Conservation (phyloP, 2,888 invertebrate species). For the Anoplius nigerrimus region DNA sequence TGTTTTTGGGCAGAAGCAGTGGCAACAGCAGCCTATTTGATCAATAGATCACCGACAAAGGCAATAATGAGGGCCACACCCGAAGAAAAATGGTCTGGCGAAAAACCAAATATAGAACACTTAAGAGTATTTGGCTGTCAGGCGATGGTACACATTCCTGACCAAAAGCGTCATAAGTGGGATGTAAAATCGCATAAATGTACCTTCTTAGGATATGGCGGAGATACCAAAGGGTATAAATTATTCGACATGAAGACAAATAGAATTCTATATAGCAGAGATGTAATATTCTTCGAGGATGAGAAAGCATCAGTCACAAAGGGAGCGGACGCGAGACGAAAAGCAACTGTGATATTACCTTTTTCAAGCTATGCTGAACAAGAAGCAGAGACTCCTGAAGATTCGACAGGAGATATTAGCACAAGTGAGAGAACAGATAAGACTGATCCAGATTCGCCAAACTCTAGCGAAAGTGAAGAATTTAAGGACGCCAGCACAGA, state of each 20-base stretch:
- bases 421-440: background rate
- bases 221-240: too few species aligned
- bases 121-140: slow-evolving; percentile 9
- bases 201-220: too few species aligned
- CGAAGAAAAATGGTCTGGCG: background rate
- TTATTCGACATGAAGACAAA: background rate
- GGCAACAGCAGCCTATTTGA: background rate
- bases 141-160: background rate
- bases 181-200: too few species aligned
- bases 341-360: background rate
- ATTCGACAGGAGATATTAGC: background rate
- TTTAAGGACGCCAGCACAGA: background rate
- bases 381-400: background rate
- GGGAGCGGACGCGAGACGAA: background rate
- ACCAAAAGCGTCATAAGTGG: too few species aligned
- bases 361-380: background rate
- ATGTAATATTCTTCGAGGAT: slow-evolving; percentile 20
- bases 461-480: slow-evolving; percentile 10
- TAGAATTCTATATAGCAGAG: slow-evolving; percentile 13
- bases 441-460: background rate
- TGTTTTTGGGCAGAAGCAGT: slow-evolving; percentile 4
- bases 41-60: slow-evolving; percentile 1
- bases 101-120: slow-evolving; percentile 2
- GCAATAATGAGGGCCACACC: background rate
- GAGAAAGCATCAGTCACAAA: background rate